Conservation (phyloP, 2,797 vertebrate species). For the Lagocephalus sceleratus region DNA sequence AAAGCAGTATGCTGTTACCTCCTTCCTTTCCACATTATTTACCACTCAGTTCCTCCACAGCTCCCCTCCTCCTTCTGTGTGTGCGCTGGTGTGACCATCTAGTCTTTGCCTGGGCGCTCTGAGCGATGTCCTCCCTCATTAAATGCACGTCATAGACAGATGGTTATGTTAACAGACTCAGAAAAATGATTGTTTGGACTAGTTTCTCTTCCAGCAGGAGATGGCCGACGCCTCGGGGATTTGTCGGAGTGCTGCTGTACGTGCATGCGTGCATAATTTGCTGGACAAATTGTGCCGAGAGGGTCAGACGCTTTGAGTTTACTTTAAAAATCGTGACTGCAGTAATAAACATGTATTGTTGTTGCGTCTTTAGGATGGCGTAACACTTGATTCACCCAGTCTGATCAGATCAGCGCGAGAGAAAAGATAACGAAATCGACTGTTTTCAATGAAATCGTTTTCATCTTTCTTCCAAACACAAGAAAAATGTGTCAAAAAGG, state of each 20-base stretch:
- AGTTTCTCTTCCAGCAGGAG: slow-evolving; percentile 25
- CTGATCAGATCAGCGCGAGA: neutral
- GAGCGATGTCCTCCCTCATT: slow-evolving; percentile 54
- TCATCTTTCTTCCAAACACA: neutral
- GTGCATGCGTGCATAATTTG: slow-evolving; percentile 7
- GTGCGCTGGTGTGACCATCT: slow-evolving; percentile 34
- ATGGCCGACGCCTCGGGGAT: slow-evolving; percentile 16
- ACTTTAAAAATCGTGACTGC: too few relatives aligned
- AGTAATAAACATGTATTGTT: too few relatives aligned
- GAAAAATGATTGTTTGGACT: slow-evolving; percentile 39
- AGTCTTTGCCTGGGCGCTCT: slow-evolving; percentile 16
- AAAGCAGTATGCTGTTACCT: neutral
- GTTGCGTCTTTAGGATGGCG: too few relatives aligned
- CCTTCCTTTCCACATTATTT: slow-evolving; percentile 23
- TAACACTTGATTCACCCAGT: neutral
- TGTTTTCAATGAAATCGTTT: neutral
- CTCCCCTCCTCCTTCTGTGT: slow-evolving; percentile 18
- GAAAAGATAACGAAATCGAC: neutral
- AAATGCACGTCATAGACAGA: slow-evolving; percentile 52
- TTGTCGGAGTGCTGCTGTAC: slow-evolving; percentile 17
- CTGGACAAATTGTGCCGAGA: neutral
- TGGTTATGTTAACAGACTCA: slow-evolving; percentile 38
- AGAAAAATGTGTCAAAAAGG: neutral
- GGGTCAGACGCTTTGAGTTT: neutral
- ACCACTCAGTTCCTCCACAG: slow-evolving; percentile 12